Percentiles rank a stretch among this genome's conserved stretches.
Conservation (phyloP, 2,888 invertebrate species). For the Hedya salicella region DNA sequence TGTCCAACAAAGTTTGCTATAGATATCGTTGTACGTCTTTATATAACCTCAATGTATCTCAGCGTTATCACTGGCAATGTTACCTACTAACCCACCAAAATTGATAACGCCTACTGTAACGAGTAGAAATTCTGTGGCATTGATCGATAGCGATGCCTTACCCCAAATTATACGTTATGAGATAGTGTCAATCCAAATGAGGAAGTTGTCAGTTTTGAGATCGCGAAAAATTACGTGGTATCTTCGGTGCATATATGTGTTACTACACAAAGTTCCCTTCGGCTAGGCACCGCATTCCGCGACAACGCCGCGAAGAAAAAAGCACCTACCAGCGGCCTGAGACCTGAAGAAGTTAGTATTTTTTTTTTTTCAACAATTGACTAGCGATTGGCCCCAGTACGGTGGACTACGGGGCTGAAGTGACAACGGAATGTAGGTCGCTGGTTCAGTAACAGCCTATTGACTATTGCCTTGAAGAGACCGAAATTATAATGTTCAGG, state of each 20-base stretch:
- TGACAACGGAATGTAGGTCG: too few relatives aligned
- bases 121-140: slow-evolving; percentile 52
- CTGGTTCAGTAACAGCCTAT: too few relatives aligned
- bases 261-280: neutral
- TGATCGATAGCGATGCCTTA: slow-evolving; percentile 63
- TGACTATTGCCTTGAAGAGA: too few relatives aligned
- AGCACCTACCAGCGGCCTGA: too few relatives aligned
- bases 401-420: too few relatives aligned
- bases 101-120: slow-evolving; percentile 55
- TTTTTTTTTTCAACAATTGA: too few relatives aligned
- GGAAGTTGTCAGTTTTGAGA: slow-evolving; percentile 1
- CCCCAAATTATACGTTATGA: slow-evolving; percentile 18
- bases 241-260: neutral
- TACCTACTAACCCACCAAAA: slow-evolving; percentile 73
- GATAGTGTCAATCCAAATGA: slow-evolving; percentile 22
- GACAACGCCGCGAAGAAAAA: too few relatives aligned
- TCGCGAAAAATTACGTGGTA: slow-evolving; percentile 5
- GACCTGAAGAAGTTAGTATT: too few relatives aligned
- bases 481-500: too few relatives aligned
- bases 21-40: slow-evolving; percentile 25
- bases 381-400: too few relatives aligned
- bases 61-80: slow-evolving; percentile 50
- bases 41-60: slow-evolving; percentile 25
- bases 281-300: too few relatives aligned
- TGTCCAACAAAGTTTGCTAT: neutral